Evolutionary conservation across 2,113 vertebrate genomes (phyloP).

Genomic region (Oryzias woworae): DNA sequence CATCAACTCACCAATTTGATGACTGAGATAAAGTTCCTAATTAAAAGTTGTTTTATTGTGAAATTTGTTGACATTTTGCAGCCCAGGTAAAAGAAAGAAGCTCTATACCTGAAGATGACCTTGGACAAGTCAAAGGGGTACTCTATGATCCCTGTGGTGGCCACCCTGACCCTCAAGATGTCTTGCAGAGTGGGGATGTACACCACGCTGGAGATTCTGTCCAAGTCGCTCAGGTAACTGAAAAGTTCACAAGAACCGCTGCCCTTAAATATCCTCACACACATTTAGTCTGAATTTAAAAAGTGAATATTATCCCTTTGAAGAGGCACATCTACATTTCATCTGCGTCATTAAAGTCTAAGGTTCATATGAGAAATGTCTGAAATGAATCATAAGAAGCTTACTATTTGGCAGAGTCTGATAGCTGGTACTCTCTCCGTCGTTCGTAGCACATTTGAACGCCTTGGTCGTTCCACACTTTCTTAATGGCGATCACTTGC

Average conservation of each 20-base stretch:
- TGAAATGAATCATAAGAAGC: slow-evolving; percentile 24
- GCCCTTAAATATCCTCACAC: slow-evolving; percentile 1
- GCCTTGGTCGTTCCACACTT: slow-evolving; percentile 81
- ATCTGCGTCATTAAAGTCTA: not conserved
- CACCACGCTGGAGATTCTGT: slow-evolving; percentile 65
- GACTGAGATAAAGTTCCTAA: no score
- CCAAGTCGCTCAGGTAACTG: slow-evolving; percentile 83
- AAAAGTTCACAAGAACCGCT: slow-evolving; percentile 25
- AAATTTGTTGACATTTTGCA: not conserved
- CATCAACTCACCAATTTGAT: no score
- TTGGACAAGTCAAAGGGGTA: slow-evolving; percentile 83
- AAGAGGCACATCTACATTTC: not conserved
- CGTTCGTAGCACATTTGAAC: slow-evolving; percentile 83
- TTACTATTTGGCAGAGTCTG: slow-evolving; percentile 85
- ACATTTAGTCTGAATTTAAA: not conserved
- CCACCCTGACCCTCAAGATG: slow-evolving; percentile 80
- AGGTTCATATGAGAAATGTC: no score
- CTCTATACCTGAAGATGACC: slow-evolving; percentile 79
- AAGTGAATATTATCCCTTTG: not conserved
- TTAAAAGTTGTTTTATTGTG: no score
- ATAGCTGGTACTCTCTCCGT: slow-evolving; percentile 82
- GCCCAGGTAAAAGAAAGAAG: not conserved
- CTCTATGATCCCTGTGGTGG: slow-evolving; percentile 85
- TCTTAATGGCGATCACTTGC: slow-evolving; percentile 79
- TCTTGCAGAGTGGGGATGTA: slow-evolving; percentile 83